These are phyloP conservation scores for Eristalis tenax DNA, from an alignment of 2,888 invertebrate species.

Conservation along the genomic window DNA sequence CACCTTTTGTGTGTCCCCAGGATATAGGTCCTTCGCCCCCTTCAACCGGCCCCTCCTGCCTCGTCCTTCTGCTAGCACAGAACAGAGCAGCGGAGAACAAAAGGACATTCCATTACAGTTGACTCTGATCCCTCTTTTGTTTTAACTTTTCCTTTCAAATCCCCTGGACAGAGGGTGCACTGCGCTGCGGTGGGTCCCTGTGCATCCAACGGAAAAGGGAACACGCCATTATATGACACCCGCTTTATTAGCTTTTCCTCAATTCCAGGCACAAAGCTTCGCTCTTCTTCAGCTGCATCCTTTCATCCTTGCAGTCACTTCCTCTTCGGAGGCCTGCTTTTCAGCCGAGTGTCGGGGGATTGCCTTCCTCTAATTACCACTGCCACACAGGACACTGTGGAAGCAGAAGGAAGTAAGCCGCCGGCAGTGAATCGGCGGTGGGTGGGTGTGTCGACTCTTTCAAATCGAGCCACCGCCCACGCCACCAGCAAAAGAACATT, in stretches of 20 bases:
- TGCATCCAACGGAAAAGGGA: conserved; percentile 33
- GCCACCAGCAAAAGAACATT: conserved; percentile 56
- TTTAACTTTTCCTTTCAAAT: conserved; percentile 35
- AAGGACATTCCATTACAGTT: conserved; percentile 54
- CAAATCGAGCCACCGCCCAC: conserved; percentile 5
- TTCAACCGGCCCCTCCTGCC: no score
- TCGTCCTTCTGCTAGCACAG: no score
- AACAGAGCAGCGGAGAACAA: conserved; percentile 10
- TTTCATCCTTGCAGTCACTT: conserved; percentile 34
- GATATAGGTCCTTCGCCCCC: conserved; percentile 52
- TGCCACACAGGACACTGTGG: conserved; percentile 26
- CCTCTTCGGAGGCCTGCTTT: conserved; percentile 12
- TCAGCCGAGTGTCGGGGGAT: no score
- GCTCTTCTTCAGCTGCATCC: conserved; percentile 9
- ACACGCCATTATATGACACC: conserved; percentile 15
- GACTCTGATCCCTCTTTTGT: conserved; percentile 63
- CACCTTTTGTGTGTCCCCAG: conserved; percentile 56
- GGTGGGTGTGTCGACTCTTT: neutral
- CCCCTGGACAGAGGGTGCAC: conserved; percentile 5
- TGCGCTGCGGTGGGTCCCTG: neutral
- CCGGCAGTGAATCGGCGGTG: neutral
- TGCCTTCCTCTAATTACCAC: conserved; percentile 63
- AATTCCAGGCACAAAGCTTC: conserved; percentile 12
- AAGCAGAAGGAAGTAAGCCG: neutral
- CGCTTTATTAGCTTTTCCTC: conserved; percentile 54